A percentile compares a stretch with the other conserved stretches of the same genome.
Evolutionary conservation across 2,888 invertebrate species (phyloP).

Genomic region (Microplitis manilae): DNA sequence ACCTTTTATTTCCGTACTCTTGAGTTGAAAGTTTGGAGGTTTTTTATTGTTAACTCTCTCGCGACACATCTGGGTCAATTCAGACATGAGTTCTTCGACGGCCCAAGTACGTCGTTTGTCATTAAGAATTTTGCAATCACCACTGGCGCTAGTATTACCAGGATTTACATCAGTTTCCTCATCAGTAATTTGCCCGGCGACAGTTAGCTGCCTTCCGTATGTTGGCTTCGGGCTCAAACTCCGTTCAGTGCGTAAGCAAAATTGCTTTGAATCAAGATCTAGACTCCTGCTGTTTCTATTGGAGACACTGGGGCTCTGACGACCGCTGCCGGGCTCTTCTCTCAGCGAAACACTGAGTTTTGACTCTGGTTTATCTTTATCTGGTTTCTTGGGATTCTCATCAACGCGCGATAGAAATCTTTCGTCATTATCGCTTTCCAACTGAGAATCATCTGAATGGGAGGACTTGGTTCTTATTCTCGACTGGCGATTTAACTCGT

Average conservation of each 20-base stretch:
- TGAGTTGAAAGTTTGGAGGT: slow-evolving; percentile 47
- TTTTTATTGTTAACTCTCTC: slow-evolving; percentile 49
- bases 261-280: slow-evolving; percentile 44
- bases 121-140: slow-evolving; percentile 53
- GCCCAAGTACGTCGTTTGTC: slow-evolving; percentile 67
- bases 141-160: neutral
- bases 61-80: slow-evolving; percentile 58
- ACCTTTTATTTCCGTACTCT: slow-evolving; percentile 50
- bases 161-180: slow-evolving; percentile 26
- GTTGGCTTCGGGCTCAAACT: slow-evolving; percentile 46
- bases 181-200: slow-evolving; percentile 40
- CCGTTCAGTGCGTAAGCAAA: slow-evolving; percentile 40
- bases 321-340: slow-evolving; percentile 41
- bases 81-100: slow-evolving; percentile 64
- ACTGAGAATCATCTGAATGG: slow-evolving; percentile 50
- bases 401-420: slow-evolving; percentile 21
- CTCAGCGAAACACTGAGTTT: slow-evolving; percentile 41
- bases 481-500: slow-evolving; percentile 13
- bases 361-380: slow-evolving; percentile 36
- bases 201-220: slow-evolving; percentile 48
- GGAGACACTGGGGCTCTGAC: slow-evolving; percentile 47
- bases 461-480: slow-evolving; percentile 46
- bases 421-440: slow-evolving; percentile 47
- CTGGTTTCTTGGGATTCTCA: slow-evolving; percentile 29
- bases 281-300: slow-evolving; percentile 46